Conservation (phyloP, 2,797 vertebrate genomes). For the Malacoraja senta region DNA sequence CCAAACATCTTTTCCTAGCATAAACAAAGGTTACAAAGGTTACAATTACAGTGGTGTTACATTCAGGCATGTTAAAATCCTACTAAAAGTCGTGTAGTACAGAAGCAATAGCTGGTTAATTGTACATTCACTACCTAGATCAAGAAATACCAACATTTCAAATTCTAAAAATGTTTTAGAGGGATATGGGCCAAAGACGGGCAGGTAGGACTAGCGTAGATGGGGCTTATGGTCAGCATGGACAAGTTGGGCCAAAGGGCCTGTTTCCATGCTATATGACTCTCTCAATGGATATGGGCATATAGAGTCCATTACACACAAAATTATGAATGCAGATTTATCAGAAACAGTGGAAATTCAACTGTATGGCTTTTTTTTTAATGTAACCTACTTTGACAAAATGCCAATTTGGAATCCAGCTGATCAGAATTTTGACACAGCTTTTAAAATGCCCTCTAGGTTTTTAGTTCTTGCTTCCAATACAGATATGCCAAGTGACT, state of each 20-base stretch:
- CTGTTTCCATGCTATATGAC: too few relatives aligned
- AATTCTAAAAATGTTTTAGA: background rate
- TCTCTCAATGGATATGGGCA: too few relatives aligned
- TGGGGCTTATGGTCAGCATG: too few relatives aligned
- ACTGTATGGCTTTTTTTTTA: background rate
- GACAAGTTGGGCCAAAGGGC: too few relatives aligned
- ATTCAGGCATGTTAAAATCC: background rate
- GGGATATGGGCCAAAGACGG: background rate
- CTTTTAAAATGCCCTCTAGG: background rate
- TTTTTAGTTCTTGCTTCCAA: background rate
- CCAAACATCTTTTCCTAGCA: background rate
- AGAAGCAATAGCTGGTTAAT: background rate
- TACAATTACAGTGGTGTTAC: background rate
- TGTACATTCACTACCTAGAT: background rate
- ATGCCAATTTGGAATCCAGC: background rate
- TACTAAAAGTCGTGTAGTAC: background rate
- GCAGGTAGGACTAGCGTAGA: too few relatives aligned
- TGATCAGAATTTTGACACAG: background rate
- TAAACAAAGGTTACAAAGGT: background rate
- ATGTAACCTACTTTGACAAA: background rate
- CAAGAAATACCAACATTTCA: background rate
- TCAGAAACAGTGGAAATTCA: background rate
- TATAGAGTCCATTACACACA: background rate
- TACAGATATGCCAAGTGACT: background rate
- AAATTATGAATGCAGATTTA: background rate